Conservation (phyloP, 2,797 vertebrate genomes). For the Spheniscus humboldti region DNA sequence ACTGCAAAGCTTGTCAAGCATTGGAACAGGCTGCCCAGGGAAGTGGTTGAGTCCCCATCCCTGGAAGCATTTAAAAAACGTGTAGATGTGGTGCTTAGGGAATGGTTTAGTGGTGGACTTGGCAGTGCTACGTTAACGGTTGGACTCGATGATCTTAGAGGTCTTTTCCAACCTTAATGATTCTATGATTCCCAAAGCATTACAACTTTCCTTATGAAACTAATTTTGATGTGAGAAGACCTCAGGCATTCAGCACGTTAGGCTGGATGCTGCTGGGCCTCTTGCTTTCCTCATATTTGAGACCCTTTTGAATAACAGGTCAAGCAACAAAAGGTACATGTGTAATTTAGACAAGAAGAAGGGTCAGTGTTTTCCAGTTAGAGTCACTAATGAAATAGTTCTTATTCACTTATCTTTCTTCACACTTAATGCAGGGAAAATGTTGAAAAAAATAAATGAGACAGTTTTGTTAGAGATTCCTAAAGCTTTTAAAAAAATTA, state of each 20-base stretch:
- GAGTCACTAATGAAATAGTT: background rate
- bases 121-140: background rate
- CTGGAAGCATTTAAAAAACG: background rate
- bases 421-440: background rate
- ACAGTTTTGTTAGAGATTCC: background rate
- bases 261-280: background rate
- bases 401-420: background rate
- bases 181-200: background rate
- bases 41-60: background rate
- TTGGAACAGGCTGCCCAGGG: background rate
- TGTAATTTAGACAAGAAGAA: background rate
- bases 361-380: background rate
- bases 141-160: background rate
- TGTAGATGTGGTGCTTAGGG: background rate
- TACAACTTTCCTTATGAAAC: background rate
- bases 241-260: background rate
- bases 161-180: background rate
- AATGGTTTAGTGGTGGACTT: background rate
- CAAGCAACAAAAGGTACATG: background rate
- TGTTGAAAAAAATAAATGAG: background rate
- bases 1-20: background rate
- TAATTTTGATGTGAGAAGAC: background rate
- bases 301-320: background rate
- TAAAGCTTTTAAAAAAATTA: background rate
- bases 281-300: background rate